Conservation (phyloP, 2,113 vertebrate genomes). For the Mellivora capensis region DNA sequence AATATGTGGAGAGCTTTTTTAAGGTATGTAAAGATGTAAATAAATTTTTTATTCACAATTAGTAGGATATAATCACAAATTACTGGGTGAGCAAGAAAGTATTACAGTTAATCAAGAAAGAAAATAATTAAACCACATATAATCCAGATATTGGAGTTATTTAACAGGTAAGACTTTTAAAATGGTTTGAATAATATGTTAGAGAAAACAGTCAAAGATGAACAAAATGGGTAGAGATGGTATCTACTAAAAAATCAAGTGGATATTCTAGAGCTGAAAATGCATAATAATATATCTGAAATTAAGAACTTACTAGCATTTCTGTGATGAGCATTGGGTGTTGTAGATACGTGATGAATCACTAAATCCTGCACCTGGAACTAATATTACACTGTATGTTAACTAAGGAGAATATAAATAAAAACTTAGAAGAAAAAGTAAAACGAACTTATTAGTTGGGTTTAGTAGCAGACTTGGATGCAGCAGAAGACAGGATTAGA, state of each 20-base stretch:
- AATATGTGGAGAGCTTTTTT: constrained; percentile 96
- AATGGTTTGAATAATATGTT: constrained; percentile 1
- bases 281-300: background rate
- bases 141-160: background rate
- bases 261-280: background rate
- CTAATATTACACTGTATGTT: background rate
- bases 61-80: background rate
- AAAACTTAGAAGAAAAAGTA: background rate
- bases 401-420: background rate
- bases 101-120: background rate
- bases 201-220: background rate
- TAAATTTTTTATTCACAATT: background rate
- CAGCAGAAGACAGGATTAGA: background rate
- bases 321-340: background rate
- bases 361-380: background rate
- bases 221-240: background rate
- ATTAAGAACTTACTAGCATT: background rate
- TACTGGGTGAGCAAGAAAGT: background rate
- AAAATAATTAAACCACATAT: background rate
- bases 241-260: background rate
- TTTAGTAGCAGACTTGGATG: background rate
- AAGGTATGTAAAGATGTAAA: constrained; percentile 84
- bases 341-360: background rate
- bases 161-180: background rate
- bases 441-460: background rate